These are phyloP conservation scores for Atopsyche davidsoni DNA, from an alignment of 1,140 invertebrate species.

Conservation along the genomic window DNA sequence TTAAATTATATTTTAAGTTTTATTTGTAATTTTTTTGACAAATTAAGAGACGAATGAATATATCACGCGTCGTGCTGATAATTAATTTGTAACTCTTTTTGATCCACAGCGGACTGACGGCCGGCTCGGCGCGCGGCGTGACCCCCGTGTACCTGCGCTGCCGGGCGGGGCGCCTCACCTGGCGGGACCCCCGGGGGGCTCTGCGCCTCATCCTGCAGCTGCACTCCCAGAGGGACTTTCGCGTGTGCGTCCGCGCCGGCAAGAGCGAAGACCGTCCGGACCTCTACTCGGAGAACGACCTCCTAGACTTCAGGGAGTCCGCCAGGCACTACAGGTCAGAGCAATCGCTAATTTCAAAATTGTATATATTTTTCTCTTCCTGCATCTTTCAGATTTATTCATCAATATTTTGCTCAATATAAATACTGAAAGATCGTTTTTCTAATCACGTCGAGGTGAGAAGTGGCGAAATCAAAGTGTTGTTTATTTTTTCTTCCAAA, in stretches of 20 bases:
- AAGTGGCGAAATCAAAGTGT: no score
- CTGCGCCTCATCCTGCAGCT: constrained; percentile 61
- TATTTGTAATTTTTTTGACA: no score
- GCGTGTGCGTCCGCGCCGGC: constrained; percentile 59
- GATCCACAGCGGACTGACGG: constrained; percentile 50
- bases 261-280: constrained; percentile 31
- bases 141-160: constrained; percentile 73
- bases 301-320: constrained; percentile 30
- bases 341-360: no score
- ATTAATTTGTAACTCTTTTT: constrained; percentile 22
- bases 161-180: constrained; percentile 60
- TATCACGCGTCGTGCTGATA: background rate
- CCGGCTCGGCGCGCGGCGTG: constrained; percentile 53
- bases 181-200: constrained; percentile 71
- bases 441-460: background rate
- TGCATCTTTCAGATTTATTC: no score
- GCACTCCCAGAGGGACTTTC: constrained; percentile 58
- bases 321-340: no score
- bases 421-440: no score
- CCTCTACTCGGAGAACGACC: constrained; percentile 23
- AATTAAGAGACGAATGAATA: no score
- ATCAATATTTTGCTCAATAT: no score
- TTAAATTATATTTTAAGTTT: no score
- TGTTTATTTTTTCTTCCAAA: no score
- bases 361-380: no score